Conservation (phyloP, 2,113 vertebrate genomes). For the Oxyura jamaicensis region DNA sequence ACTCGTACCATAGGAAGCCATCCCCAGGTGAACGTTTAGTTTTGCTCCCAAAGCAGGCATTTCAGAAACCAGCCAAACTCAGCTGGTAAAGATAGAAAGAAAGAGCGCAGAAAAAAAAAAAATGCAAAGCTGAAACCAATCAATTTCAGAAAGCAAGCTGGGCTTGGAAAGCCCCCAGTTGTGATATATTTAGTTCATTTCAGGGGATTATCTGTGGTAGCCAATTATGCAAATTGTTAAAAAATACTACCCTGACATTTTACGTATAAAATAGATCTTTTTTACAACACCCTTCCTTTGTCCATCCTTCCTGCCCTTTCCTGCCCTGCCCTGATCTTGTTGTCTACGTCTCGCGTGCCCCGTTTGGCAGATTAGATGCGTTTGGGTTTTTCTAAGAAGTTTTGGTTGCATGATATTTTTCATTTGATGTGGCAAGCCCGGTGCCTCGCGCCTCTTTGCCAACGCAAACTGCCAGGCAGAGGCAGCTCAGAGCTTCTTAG, state of each 20-base stretch:
- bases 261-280: not conserved
- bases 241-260: not conserved
- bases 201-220: slow-evolving; percentile 54
- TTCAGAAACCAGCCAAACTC: not conserved
- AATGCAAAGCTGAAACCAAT: slow-evolving; percentile 48
- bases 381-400: slow-evolving; percentile 11
- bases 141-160: slow-evolving; percentile 32
- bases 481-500: not conserved
- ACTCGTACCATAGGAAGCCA: not conserved
- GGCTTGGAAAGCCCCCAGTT: slow-evolving; percentile 60
- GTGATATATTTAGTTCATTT: slow-evolving; percentile 58
- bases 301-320: slow-evolving; percentile 3
- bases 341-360: not conserved
- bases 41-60: not conserved
- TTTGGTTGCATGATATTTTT: not conserved
- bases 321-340: not conserved
- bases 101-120: not conserved
- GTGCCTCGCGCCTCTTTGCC: not conserved
- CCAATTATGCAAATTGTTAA: slow-evolving; percentile 51
- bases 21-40: not conserved
- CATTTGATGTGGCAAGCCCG: not conserved
- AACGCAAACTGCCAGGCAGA: not conserved
- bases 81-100: not conserved
- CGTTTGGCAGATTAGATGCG: not conserved
- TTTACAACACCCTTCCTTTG: not conserved